Base-by-base conservation (phyloP, 2,888 invertebrate genomes). In the Meteorus cinctellus region DNA sequence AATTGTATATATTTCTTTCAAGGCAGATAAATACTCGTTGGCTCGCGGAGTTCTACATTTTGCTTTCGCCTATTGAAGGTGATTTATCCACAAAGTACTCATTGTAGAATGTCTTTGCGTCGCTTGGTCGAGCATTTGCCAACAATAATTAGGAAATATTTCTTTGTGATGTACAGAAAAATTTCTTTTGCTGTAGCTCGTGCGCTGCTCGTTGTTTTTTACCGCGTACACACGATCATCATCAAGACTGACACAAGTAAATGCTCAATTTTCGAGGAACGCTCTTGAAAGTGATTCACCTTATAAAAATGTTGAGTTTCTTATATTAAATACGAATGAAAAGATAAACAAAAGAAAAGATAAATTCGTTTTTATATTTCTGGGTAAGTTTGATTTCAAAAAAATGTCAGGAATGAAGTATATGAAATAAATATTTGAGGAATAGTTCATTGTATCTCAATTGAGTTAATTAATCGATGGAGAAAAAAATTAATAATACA, bases 191-290 rank as follows among this genome's bases (percentile, higher is more conserved):
- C 34, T 71, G 19, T 34, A 71, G 71, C 71, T 71, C 71, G 71
- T 71, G 45, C 71, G 36, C 41, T 67, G 16, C 45, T 66, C 27
- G 29, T 59, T 48, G 65, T 29, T 41, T 45, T 72, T 31, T 27
- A 31, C 59, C 31, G 66, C 34, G 31, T 29, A 12, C 41, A 41
- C 41, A 41, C 41, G 2, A 55, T 55, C 55, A 55, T 55, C 41
- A 65, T 51, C 12, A 55, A 27, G 24, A 73, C 51, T 41, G n/a
- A 48, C 36, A 19, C 4, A 55, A 51, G 31, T 36, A 65, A 45
- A 36, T 14, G 29, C 71, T 62, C 71, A 65, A 66, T 71, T 75
- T 75, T 75, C 71, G 34, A 63, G 24, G 59, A 75, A 75, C 59
- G 34, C 27, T 75, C 19, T 16, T 66, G n/a, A 12, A 36, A 19